phyloP scores from a whole-genome alignment of 53 echinoderm and acorn worm species.

The Astropecten irregularis region DNA sequence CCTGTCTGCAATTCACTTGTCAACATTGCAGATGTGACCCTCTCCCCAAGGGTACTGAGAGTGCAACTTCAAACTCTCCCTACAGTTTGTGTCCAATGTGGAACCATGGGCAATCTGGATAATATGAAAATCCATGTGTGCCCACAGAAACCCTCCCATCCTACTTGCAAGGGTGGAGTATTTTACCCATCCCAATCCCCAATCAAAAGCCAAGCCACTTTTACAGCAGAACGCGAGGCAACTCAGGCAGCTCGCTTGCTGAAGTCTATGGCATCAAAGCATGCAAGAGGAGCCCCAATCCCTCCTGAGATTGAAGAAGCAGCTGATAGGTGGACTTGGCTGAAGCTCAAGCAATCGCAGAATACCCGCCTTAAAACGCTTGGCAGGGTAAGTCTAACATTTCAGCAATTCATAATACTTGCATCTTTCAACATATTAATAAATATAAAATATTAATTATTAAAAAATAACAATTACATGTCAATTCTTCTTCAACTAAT shows the following conservation, averaged over 20 bases:
- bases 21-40: neutral
- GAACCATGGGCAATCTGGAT: neutral
- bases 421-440: no score
- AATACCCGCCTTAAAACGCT: conserved; percentile 1
- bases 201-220: neutral
- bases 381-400: conserved; percentile 16
- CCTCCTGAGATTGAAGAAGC: conserved; percentile 23
- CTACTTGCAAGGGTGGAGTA: neutral
- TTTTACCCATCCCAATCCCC: conserved; percentile 2
- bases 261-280: conserved; percentile 19
- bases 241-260: conserved; percentile 17
- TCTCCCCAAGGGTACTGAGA: neutral
- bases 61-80: conserved; percentile 1
- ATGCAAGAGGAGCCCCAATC: conserved; percentile 8
- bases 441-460: no score
- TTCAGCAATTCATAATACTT: no score
- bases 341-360: neutral
- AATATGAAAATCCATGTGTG: neutral
- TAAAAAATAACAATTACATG: no score
- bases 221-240: neutral
- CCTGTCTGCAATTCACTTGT: neutral
- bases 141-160: neutral
- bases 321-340: conserved; percentile 32
- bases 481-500: no score
- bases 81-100: conserved; percentile 7